Evolutionary conservation across 2,797 vertebrate species (phyloP), one percentile per base, ranked within the genome.

Genomic region (Ptychobarbus kaznakovi): DNA sequence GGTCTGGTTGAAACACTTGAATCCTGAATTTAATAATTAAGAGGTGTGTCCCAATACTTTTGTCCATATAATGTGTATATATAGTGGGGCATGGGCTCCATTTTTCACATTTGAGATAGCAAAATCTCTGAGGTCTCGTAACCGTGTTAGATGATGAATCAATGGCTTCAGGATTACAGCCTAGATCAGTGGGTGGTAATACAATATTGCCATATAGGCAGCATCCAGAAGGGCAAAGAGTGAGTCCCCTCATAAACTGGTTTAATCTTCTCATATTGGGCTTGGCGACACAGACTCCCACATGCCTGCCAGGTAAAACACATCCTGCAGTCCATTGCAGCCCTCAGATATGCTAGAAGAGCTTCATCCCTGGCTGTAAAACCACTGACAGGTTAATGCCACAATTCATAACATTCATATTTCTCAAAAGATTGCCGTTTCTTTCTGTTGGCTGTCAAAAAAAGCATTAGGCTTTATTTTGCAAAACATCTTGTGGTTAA

Each of bases 251-350:
- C 91, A 94, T 92, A 95, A 94, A 91, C 86, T 58, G 72, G 81
- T 94, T 93, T 94, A 94, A 94, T 93, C 90, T 93, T 83, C 87
- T 92, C 89, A 88, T 92, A 93, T 92, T 91, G 90, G 88, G 81
- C 69, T 58, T 83, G 90, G 87, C 84, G 91, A 92, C 89, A 90
- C 86, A 85, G 88, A 88, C 79, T 81, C 90, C 86, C 88, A 91
- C 89, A 89, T 89, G 76, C 89, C 88, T 85, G 78, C 81, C 74
- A 78, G 87, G 87, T 92, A 92, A 93, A 93, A 91, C 85, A 91
- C 87, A 82, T 87, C 70, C 32, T 32, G 32, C 32, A 12, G 28
- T 75, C 81, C 81, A 61, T 80, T 75, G 49, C 42, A 85, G 75
- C 82, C 66, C 32, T 86, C 85, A 86, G 84, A 87, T 87, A 81